phyloP scores from a whole-genome alignment of 2,113 vertebrate genomes.

The Epinephelus moara region DNA sequence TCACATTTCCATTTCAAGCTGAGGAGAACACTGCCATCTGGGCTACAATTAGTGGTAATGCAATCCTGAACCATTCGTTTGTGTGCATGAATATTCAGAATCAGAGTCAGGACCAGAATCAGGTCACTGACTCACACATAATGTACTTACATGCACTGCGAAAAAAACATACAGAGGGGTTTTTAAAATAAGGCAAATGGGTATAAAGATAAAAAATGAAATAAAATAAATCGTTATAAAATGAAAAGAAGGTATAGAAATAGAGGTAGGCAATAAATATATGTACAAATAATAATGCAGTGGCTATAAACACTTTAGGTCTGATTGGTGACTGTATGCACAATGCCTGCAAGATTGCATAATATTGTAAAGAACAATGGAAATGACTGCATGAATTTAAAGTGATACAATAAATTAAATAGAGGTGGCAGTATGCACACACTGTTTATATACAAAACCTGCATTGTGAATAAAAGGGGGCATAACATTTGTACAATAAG shows the following conservation, averaged over 20 bases:
- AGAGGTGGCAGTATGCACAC: not conserved
- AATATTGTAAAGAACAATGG: not conserved
- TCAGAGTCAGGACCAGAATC: not conserved
- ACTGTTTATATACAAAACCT: not conserved
- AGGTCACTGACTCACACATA: not conserved
- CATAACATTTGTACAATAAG: not conserved
- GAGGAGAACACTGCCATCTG: conserved; percentile 84
- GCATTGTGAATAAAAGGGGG: not conserved
- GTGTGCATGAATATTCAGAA: conserved; percentile 47
- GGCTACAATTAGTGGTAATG: conserved; percentile 63
- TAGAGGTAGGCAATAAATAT: not conserved
- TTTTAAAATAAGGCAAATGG: not conserved
- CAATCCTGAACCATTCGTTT: conserved; percentile 37
- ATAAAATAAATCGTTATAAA: not conserved
- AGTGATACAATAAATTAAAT: not conserved
- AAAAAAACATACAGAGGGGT: not conserved
- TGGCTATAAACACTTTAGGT: not conserved
- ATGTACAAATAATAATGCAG: not conserved
- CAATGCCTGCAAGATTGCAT: not conserved
- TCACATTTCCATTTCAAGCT: conserved; percentile 51
- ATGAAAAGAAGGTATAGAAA: not conserved
- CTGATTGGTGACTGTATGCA: not conserved
- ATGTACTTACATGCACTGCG: not conserved
- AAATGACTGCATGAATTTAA: not conserved
- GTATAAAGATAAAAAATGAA: not conserved